These are phyloP conservation scores for Allygus modestus DNA, from an alignment of 2,888 invertebrate genomes.

Conservation along the genomic window DNA sequence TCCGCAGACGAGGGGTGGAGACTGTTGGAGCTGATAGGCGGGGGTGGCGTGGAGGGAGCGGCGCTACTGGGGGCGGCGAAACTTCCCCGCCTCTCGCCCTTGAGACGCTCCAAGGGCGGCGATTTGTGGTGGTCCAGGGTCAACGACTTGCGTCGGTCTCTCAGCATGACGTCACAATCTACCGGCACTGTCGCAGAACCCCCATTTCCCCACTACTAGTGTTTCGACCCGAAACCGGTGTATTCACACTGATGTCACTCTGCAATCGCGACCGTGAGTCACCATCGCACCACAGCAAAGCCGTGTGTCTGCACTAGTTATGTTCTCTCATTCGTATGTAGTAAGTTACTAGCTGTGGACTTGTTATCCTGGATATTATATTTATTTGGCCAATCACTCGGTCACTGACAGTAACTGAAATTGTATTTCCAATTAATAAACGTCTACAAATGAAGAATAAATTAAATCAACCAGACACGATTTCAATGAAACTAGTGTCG, in stretches of 20 bases:
- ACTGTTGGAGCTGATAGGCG: conserved; percentile 68
- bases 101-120: conserved; percentile 67
- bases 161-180: conserved; percentile 67
- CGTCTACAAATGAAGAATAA: too few species aligned
- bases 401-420: too few species aligned
- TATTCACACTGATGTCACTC: not conserved
- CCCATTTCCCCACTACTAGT: conserved; percentile 26
- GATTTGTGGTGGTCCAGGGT: conserved; percentile 69
- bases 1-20: conserved; percentile 63
- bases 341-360: too few species aligned
- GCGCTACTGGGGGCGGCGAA: conserved; percentile 68
- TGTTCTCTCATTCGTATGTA: too few species aligned
- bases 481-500: too few species aligned
- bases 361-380: too few species aligned
- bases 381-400: too few species aligned
- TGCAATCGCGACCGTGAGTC: too few species aligned
- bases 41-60: conserved; percentile 62
- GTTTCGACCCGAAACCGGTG: not conserved
- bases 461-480: too few species aligned
- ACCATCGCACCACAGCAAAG: too few species aligned
- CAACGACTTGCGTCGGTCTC: conserved; percentile 71
- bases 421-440: too few species aligned
- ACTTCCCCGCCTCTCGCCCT: conserved; percentile 70
- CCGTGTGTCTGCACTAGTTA: too few species aligned
- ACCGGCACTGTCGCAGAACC: conserved; percentile 64